Conservation (phyloP, 2,113 vertebrate species). For the Salvelinus namaycush region DNA sequence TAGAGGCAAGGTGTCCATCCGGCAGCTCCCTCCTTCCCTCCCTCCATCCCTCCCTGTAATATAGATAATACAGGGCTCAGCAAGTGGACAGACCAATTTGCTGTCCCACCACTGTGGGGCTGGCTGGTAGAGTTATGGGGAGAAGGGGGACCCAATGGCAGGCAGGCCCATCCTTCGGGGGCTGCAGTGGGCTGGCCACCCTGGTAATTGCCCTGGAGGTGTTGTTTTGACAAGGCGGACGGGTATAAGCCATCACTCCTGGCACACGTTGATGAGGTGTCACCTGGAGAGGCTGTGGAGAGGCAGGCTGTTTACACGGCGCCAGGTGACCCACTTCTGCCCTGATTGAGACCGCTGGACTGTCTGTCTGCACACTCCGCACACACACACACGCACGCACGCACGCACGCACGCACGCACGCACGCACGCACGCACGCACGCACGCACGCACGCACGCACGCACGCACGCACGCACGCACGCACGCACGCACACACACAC, state of each 20-base stretch:
- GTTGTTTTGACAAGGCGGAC: constrained; percentile 74
- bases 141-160: constrained; percentile 69
- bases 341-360: constrained; percentile 46
- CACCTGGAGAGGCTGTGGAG: constrained; percentile 62
- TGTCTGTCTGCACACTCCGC: not conserved
- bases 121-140: constrained; percentile 77
- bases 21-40: constrained; percentile 4
- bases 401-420: not conserved
- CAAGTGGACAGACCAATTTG: constrained; percentile 58
- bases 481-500: too few relatives aligned
- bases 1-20: constrained; percentile 62
- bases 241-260: constrained; percentile 75
- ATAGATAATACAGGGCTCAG: constrained; percentile 52
- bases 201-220: constrained; percentile 79
- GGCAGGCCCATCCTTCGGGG: constrained; percentile 72
- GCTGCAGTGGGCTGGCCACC: constrained; percentile 69
- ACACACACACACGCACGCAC: not conserved
- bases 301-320: constrained; percentile 63
- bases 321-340: constrained; percentile 66
- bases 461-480: too few relatives aligned
- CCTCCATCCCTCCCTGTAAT: constrained; percentile 45
- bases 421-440: too few relatives aligned
- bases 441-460: too few relatives aligned
- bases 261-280: constrained; percentile 68
- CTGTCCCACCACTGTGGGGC: constrained; percentile 61